Base-by-base conservation (phyloP, 1,140 invertebrate genomes). In the Pristionchus pacificus region DNA sequence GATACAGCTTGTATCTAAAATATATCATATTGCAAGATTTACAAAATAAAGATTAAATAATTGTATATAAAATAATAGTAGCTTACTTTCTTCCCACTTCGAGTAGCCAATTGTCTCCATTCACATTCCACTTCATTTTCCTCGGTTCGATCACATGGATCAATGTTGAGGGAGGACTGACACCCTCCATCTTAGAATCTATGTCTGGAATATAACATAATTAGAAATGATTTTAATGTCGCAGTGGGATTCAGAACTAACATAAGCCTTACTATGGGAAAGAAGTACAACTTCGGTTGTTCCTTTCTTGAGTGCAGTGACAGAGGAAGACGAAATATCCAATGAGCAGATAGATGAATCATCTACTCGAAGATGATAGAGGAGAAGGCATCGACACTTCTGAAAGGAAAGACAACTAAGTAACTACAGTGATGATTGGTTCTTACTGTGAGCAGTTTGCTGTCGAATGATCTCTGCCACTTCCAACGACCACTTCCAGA, bases 311-410 rank as follows among this genome's bases (percentile, higher is more conserved):
- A 87, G 77, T 13, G 89, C 90, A 57, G 88, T 89, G 0, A 86
- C 84, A 14, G 81, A 82, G n/a, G 85, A 86, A 15, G 80, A 84
- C 27, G 69, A 57, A 3, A 77, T 38, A 77, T 88, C 86, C 27
- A 91, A 86, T 59, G 83, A 81, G 27, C 89, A 88, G 55, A 92
- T 85, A 1, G 83, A 77, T 1, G 80, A 63, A 80, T 90, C 87
- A 77, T 89, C 88, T 2, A 91, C 86, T 82, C 90, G 88, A 31
- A 93, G 85, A 74, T 89, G 89, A 85, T 93, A 93, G 78, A 92
- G 90, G 24, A 25, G 88, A 89, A 27, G 90, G 89, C 71, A 92
- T 85, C 59, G 85, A 79, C 62, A 93, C 89, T 79, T 84, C 85
- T 85, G 77, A 67, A 79, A 30, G 60, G 24, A 61, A 30, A 30